phyloP scores from a whole-genome alignment of 2,888 invertebrate species.

The Uloborus plumipes region DNA sequence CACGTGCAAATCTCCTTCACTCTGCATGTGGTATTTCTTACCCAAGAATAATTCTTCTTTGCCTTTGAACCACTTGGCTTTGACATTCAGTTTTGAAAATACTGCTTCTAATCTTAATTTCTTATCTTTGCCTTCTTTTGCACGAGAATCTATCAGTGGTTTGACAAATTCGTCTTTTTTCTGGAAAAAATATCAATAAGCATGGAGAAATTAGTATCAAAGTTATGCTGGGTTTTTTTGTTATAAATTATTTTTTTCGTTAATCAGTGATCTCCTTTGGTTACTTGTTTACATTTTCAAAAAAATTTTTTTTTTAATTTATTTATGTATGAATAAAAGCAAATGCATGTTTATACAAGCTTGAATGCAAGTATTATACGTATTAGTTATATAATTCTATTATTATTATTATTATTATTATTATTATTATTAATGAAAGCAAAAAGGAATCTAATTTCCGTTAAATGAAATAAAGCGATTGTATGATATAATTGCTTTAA shows the following conservation, averaged over 20 bases:
- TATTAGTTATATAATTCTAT: too few species aligned
- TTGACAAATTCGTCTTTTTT: conserved; percentile 95
- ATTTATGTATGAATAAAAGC: too few species aligned
- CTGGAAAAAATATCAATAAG: conserved; percentile 73
- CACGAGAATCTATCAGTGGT: conserved; percentile 92
- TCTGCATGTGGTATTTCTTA: conserved; percentile 95
- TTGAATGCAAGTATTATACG: too few species aligned
- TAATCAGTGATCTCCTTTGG: background rate
- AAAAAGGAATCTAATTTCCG: too few species aligned
- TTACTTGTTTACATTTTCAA: background rate
- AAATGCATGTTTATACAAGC: too few species aligned
- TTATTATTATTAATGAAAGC: too few species aligned
- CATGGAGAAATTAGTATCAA: background rate
- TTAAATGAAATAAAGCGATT: too few species aligned
- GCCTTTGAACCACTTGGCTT: conserved; percentile 79
- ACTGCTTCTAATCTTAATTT: conserved; percentile 92
- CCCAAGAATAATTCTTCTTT: conserved; percentile 93
- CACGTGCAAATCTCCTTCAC: conserved; percentile 91
- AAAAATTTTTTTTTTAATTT: too few species aligned
- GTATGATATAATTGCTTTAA: too few species aligned
- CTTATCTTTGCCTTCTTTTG: conserved; percentile 96
- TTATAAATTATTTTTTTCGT: background rate
- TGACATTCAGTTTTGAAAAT: conserved; percentile 86
- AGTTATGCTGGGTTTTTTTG: background rate
- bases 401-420: too few species aligned